A percentile compares a stretch with the other conserved stretches of the same genome.
These are phyloP conservation scores for Megalopta genalis DNA, from an alignment of 1,140 invertebrate genomes.

Conservation along the genomic window DNA sequence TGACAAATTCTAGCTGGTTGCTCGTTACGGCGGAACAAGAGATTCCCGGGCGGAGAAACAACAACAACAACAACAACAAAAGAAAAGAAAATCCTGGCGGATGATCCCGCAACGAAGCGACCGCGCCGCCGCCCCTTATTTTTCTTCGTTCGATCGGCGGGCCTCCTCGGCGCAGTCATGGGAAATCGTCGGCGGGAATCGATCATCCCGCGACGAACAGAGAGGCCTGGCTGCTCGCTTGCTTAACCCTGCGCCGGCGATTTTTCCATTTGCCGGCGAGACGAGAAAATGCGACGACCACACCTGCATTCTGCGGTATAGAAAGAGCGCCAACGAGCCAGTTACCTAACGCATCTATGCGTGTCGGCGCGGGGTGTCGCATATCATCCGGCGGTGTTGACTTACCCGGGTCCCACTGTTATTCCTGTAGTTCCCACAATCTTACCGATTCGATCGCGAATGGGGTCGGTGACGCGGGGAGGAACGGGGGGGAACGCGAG, in stretches of 20 bases:
- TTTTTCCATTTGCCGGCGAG: constrained; percentile 19
- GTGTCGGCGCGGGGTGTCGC: constrained; percentile 57
- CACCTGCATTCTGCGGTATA: constrained; percentile 66
- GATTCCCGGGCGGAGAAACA: too few species aligned
- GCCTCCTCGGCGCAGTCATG: too few species aligned
- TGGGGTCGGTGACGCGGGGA: background rate
- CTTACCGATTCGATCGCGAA: constrained; percentile 33
- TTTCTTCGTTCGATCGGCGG: too few species aligned
- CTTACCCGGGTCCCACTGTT: constrained; percentile 54
- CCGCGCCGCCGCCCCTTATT: too few species aligned
- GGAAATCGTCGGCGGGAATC: background rate
- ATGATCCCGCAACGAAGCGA: too few species aligned
- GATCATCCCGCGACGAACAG: background rate
- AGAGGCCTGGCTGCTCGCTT: too few species aligned
- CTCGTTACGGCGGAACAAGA: background rate
- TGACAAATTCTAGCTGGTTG: background rate
- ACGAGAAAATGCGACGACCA: constrained; percentile 53
- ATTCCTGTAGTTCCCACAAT: constrained; percentile 60
- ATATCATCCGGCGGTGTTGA: constrained; percentile 62
- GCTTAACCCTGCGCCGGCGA: constrained; percentile 2
- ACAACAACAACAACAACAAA: too few species aligned
- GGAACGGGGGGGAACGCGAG: too few species aligned
- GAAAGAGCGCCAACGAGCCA: constrained; percentile 56
- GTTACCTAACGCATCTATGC: constrained; percentile 64
- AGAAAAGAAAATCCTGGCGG: too few species aligned